phyloP scores from a whole-genome alignment of 2,888 invertebrate species.

The Tanytarsus gracilentus region DNA sequence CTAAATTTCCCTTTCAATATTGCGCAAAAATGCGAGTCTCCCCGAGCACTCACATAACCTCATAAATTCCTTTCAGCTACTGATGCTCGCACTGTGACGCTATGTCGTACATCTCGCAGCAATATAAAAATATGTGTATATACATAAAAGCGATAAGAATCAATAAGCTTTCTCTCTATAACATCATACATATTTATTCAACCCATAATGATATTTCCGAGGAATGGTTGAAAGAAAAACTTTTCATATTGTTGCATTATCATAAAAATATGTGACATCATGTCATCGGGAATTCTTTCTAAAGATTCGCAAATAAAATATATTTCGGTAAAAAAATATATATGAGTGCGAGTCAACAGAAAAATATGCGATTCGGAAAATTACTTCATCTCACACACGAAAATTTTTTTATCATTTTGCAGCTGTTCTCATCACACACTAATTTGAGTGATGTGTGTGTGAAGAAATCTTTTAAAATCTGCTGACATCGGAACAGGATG shows the following conservation, averaged over 20 bases:
- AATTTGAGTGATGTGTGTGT: too few species aligned
- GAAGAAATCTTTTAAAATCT: too few species aligned
- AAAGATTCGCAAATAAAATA: too few species aligned
- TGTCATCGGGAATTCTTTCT: not conserved
- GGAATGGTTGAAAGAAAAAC: not conserved
- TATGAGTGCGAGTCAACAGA: too few species aligned
- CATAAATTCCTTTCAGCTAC: too few species aligned
- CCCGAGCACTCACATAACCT: too few species aligned
- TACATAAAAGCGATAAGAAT: conserved; percentile 2
- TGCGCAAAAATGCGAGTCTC: too few species aligned
- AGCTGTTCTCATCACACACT: conserved; percentile 16
- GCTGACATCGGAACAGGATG: too few species aligned
- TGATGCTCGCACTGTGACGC: too few species aligned
- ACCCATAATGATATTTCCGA: not conserved
- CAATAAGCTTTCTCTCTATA: not conserved
- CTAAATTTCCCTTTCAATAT: conserved; percentile 1
- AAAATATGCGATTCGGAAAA: not conserved
- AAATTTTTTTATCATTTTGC: conserved; percentile 3
- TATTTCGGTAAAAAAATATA: too few species aligned
- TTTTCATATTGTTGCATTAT: not conserved
- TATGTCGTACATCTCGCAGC: too few species aligned
- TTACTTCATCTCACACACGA: not conserved
- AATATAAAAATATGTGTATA: too few species aligned
- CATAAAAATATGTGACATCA: not conserved
- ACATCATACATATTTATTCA: not conserved